Base-by-base conservation (phyloP, 1,140 invertebrate genomes). In the Hirudo medicinalis region DNA sequence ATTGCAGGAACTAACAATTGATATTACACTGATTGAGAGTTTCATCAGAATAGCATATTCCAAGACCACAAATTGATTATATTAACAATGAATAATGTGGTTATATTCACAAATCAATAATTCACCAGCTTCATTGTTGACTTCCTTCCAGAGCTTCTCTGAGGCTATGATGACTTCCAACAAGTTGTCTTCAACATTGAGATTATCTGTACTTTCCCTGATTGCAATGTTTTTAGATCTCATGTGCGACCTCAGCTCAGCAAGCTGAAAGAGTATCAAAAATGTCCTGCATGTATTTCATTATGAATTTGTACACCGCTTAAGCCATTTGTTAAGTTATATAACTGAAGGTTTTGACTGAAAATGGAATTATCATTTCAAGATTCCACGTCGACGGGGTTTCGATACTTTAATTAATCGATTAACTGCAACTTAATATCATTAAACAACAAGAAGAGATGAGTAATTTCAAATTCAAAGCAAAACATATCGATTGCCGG, bases 111-210 rank as follows among this genome's bases (percentile, higher is more conserved):
- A 49, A 43, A 29, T 2, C 1, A 67, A 54, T 49, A 13, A 54
- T 40, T 27, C 20, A 78, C 81, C 79, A 54, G 76, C 70, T 36
- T 83, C 82, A 72, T 75, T 79, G 49, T 74, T 71, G 19, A 79
- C 76, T 72, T 82, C 90, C 77, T 91, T 90, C 80, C 94, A 94
- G 80, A 90, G 92, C 63, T 90, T 86, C 81, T 94, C 91, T 80
- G 91, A 94, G 11, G 92, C 92, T 70, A 90, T 90, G 78, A 96
- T 93, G 75, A 96, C 93, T 82, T 96, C 92, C 79, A 92, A 89
- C 72, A 96, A 84, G 85, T 96, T 92, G 86, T 92, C 90, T 80
- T 93, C 90, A 76, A 94, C 89, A 15, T 91, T 91, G 83, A 92
- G 91, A 22, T 63, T 22, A 0, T 88, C 85, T 11, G 89, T 89